A percentile compares a stretch with the other conserved stretches of the same genome.
These are phyloP conservation scores for Condylura cristata DNA, from an alignment of 2,113 vertebrate genomes.

Conservation along the genomic window DNA sequence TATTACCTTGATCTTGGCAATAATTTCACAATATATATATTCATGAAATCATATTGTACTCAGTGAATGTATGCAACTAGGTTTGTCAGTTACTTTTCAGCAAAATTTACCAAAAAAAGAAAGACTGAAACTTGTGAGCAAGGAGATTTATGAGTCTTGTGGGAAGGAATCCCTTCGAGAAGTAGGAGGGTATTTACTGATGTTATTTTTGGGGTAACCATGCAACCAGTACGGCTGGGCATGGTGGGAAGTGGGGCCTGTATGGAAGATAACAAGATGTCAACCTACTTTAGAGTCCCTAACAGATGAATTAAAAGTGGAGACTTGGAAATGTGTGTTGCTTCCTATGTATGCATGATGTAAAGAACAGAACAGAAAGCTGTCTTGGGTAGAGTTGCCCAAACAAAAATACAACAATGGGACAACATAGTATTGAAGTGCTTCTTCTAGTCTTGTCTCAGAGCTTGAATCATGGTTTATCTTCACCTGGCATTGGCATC, in stretches of 20 bases:
- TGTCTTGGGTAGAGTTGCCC: neutral
- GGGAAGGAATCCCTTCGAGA: neutral
- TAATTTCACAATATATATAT: neutral
- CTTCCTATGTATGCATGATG: neutral
- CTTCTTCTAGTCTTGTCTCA: neutral
- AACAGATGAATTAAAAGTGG: neutral
- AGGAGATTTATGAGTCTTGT: neutral
- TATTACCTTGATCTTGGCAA: neutral
- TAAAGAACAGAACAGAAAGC: neutral
- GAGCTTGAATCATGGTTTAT: neutral
- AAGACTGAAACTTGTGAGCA: neutral
- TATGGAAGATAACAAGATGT: neutral
- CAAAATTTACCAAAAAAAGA: neutral
- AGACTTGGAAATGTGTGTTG: neutral
- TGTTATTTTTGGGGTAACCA: neutral
- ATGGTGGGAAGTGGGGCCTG: neutral
- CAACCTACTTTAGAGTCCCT: neutral
- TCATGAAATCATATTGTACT: neutral
- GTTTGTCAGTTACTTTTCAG: neutral
- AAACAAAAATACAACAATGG: neutral
- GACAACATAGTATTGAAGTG: neutral
- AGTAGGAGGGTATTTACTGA: neutral
- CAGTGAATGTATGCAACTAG: neutral
- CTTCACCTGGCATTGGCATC: neutral
- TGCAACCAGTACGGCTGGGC: neutral